Evolutionary conservation across 2,113 vertebrate species (phyloP), one percentile per base, ranked within the genome.

Genomic region (Urocitellus parryii): DNA sequence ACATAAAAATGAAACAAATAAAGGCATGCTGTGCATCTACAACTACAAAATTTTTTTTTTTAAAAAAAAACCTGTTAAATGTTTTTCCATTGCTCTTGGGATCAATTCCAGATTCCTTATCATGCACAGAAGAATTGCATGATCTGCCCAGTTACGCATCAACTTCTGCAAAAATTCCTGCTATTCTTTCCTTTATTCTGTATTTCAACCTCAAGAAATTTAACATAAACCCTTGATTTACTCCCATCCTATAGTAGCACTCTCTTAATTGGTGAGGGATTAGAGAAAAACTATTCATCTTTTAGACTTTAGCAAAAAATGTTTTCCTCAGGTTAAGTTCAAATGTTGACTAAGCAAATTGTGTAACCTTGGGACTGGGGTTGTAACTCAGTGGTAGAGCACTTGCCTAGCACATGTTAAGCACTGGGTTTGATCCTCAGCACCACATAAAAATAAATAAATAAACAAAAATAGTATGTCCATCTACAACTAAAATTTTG

Each of bases 211-310:
- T 91, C 37, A 94, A 39, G 17, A 58, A 94, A 7, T 91, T 95
- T 91, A 96, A 87, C 2, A 3, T 56, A 88, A 87, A 58, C 27
- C 24, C 29, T 80, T 87, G n/a, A 42, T 93, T 96, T 17, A n/a
- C 76, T 91, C 39, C 45, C 45, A 82, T 89, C 22, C 32, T 27
- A 82, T 53, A 58, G 5, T 89, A 93, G 17, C 70, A 34, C 34
- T 92, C 6, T 77, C 34, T 94, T 78, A 92, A 72, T 53, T 93
- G 34, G 51, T 77, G 0, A 24, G 20, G 9, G 20, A 77, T 34
- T 97, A 20, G 29, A 95, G 76, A 95, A 97, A 95, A 90, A 90
- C 8, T 94, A 72, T 76, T 94, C n/a, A 82, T 88, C 63, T 93
- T 89, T 96, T 72, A 73, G 65, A 90, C 88, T 93, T 95, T 90